Base-by-base conservation (phyloP, 1,140 invertebrate species). In the Drosophila kohkoa region DNA sequence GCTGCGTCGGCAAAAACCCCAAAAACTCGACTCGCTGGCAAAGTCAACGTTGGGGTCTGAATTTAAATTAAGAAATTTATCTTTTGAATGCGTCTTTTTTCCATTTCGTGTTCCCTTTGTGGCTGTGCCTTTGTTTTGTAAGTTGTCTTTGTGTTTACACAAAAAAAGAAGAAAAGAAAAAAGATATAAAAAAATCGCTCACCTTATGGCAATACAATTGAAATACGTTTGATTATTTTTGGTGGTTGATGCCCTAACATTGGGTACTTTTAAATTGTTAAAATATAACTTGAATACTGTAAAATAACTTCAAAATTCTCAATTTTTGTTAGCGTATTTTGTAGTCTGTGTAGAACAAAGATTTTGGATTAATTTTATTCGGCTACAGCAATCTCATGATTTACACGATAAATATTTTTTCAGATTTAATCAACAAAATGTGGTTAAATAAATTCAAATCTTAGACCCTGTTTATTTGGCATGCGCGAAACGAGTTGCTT, bases 41-140 rank as follows among this genome's bases (percentile, higher is more conserved):
- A 25, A 75, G 49, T 58, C 73, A 71, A 63, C 41, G 51, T 68
- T 80, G 54, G 80, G 74, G 73, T 83, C 85, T 87, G 83, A 88
- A 88, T 88, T 89, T 88, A 88, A 88, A 88, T 88, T 88, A 88
- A 88, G 83, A 88, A 88, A 88, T 88, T 83, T 88, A 88, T 88
- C 83, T 89, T 87, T 78, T 89, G 83, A 78, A 88, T 87, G 64
- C 71, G 75, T 67, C 65, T 38, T 64, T 45, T 58, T 67, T 75
- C 49, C 69, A 57, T 63, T 72, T 78, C 57, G 72, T 65, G 65
- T 69, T 69, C 15, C 52, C 41, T 77, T 77, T 78, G 76, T 76
- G 43, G 49, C 49, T 67, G 0, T 25, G 62, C 60, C 77, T 69
- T 85, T 65, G 63, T 63, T 70, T 77, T 88, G 71, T 78, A 64